Evolutionary conservation across 2,113 vertebrate genomes (phyloP).

Genomic region (Hydropotes inermis): DNA sequence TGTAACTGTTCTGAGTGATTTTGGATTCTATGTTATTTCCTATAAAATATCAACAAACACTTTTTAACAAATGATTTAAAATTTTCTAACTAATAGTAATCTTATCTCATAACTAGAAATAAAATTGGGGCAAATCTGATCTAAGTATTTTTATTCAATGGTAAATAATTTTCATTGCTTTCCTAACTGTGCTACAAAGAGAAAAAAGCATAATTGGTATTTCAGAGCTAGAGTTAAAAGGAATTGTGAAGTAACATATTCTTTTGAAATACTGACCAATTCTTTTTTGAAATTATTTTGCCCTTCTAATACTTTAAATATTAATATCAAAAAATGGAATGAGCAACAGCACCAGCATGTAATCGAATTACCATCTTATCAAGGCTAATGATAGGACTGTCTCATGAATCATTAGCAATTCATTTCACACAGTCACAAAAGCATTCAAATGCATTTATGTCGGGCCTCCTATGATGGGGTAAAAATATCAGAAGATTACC

Average conservation of each 20-base stretch:
- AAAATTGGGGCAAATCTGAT: conserved; percentile 31
- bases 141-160: conserved; percentile 36
- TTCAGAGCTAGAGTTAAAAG: conserved; percentile 39
- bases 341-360: conserved; percentile 79
- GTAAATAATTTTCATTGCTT: conserved; percentile 43
- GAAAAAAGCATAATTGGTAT: conserved; percentile 12
- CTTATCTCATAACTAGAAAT: background rate
- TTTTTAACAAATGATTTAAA: background rate
- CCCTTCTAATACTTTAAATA: conserved; percentile 80
- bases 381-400: conserved; percentile 78
- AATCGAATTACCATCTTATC: conserved; percentile 81
- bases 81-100: background rate
- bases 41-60: background rate
- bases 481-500: conserved; percentile 36
- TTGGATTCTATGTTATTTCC: background rate
- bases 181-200: background rate
- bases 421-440: conserved; percentile 65
- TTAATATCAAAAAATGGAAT: conserved; percentile 80
- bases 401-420: conserved; percentile 76
- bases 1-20: background rate
- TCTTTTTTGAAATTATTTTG: conserved; percentile 73
- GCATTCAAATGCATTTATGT: conserved; percentile 43
- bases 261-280: conserved; percentile 72
- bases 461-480: background rate
- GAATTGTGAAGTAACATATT: conserved; percentile 49